Base-by-base conservation (phyloP, 1,140 invertebrate genomes). In the Grapholita molesta region DNA sequence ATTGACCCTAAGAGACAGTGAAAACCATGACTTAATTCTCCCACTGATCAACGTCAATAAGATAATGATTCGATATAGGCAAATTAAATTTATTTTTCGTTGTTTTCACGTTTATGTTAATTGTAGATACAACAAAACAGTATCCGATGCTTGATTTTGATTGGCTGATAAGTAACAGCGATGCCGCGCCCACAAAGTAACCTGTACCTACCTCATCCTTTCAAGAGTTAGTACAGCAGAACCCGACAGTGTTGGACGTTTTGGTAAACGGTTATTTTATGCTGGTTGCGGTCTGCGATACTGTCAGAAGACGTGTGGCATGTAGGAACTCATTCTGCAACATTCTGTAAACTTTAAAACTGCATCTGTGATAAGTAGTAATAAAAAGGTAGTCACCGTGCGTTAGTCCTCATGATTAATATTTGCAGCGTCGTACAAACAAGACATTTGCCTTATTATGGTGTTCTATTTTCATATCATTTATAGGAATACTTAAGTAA, bases 91-190 rank as follows among this genome's bases (percentile, higher is more conserved):
- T 70, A 24, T 71, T 67, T 70, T 61, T 30, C 65, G 83, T 85
- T 86, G 78, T 82, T 83, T 82, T 82, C 75, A 88, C 71, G 53
- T 89, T 86, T 91, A 82, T 91, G 72, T 91, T 91, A 91, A 90
- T 91, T 91, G 85, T 92, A 92, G 90, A 92, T 92, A 85, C 90
- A 88, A 85, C 84, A 71, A 92, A 92, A 91, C 88, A 92, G 80
- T 90, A 86, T 87, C 89, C 89, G 86, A 89, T 91, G 86, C 86
- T 92, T 88, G 90, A 92, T 90, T 92, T 90, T 90, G 90, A 92
- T 89, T 92, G 90, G 90, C 90, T 92, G 83, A 86, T 91, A 71
- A 78, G 81, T 92, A 88, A 82, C 84, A 83, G 84, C 83, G 87
- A 90, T 75, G 83, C 87, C 69, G 74, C 88, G 38, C 68, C 85